phyloP scores from a whole-genome alignment of 2,888 invertebrate genomes.

The Nemoura dubitans region DNA sequence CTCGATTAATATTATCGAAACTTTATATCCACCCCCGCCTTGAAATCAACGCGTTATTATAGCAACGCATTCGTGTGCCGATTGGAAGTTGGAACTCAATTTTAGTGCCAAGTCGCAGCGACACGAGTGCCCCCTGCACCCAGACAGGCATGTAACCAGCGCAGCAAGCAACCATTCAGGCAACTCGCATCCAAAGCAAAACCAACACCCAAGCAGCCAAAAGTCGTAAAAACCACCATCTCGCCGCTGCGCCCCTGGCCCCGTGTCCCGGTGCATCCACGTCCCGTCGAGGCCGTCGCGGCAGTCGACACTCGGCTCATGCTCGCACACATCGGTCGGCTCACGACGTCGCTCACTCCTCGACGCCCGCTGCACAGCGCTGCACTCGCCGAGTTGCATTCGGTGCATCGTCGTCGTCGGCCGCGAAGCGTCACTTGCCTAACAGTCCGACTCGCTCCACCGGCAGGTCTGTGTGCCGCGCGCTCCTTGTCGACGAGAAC shows the following conservation, averaged over 20 bases:
- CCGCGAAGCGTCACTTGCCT: neutral
- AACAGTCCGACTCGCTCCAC: neutral
- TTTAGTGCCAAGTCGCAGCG: too few species aligned
- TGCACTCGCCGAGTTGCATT: neutral
- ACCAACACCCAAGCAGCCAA: conserved; percentile 47
- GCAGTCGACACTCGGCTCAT: neutral
- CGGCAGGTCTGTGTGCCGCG: neutral
- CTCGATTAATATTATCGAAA: too few species aligned
- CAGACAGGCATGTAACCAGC: too few species aligned
- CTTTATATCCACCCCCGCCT: too few species aligned
- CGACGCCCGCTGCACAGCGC: neutral
- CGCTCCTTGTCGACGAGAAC: conserved; percentile 52
- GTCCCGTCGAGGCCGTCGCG: neutral
- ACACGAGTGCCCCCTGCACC: too few species aligned
- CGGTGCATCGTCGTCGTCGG: conserved; percentile 19
- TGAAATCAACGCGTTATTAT: too few species aligned
- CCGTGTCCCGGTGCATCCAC: neutral
- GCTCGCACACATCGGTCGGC: neutral
- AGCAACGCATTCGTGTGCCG: too few species aligned
- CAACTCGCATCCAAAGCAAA: too few species aligned
- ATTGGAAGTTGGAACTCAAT: too few species aligned
- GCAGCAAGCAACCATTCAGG: too few species aligned
- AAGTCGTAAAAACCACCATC: conserved; percentile 47
- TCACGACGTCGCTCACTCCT: conserved; percentile 1
- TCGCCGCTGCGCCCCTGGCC: neutral